Evolutionary conservation across 2,113 vertebrate species (phyloP).

Genomic region (Climacteris rufus): DNA sequence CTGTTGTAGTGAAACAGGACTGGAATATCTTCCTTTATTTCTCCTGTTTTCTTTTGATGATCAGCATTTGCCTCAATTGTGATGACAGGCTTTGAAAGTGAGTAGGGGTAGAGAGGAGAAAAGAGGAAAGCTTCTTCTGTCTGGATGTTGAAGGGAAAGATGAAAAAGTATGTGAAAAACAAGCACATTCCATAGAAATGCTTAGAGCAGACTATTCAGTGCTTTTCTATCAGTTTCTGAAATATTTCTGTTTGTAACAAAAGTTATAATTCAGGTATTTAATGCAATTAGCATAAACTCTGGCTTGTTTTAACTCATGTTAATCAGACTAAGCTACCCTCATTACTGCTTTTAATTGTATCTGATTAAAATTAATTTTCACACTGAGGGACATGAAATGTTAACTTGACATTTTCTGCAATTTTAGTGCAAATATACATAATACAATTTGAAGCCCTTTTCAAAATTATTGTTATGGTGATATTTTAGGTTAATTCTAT

Average conservation of each 20-base stretch:
- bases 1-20: neutral
- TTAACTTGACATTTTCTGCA: neutral
- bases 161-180: neutral
- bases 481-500: neutral
- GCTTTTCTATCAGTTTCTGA: neutral
- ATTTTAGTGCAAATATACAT: neutral
- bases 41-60: neutral
- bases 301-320: neutral
- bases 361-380: conserved; percentile 1
- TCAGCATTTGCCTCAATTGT: neutral
- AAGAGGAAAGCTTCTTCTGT: neutral
- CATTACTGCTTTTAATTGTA: neutral
- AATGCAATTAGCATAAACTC: neutral
- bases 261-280: neutral
- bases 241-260: neutral
- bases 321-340: neutral
- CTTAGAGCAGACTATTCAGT: neutral
- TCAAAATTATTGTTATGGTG: neutral
- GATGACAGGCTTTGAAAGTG: neutral
- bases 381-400: neutral
- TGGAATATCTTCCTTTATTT: neutral
- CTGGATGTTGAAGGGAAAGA: neutral
- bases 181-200: neutral
- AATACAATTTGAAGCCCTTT: neutral
- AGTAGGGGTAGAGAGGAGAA: neutral